A percentile compares a stretch with the other conserved stretches of the same genome.
Evolutionary conservation across 2,113 vertebrate species (phyloP).

Genomic region (Melanostigma gelatinosum): DNA sequence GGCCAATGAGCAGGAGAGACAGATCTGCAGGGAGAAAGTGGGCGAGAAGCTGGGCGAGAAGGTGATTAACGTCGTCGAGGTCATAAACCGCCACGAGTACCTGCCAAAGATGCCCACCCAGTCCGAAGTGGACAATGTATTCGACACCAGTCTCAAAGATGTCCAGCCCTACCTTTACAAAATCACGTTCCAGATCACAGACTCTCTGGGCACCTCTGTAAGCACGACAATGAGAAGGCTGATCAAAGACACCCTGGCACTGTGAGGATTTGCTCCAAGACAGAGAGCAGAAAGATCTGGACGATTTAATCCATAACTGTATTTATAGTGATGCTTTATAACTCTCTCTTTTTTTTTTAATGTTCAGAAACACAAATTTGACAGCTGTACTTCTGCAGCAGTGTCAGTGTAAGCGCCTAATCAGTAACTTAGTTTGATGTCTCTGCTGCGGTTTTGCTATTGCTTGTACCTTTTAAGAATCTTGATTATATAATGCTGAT

Average conservation of each 20-base stretch:
- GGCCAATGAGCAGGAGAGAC: slow-evolving; percentile 96
- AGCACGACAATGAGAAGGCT: slow-evolving; percentile 98
- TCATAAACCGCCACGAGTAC: slow-evolving; percentile 98
- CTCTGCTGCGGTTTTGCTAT: slow-evolving; percentile 7
- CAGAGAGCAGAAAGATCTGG: slow-evolving; percentile 1
- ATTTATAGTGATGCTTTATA: slow-evolving; percentile 1
- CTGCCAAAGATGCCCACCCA: slow-evolving; percentile 99
- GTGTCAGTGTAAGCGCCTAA: neutral
- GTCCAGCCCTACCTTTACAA: slow-evolving; percentile 99
- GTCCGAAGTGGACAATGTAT: slow-evolving; percentile 98
- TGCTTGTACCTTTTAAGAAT: slow-evolving; percentile 17
- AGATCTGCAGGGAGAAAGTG: slow-evolving; percentile 98
- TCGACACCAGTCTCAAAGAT: slow-evolving; percentile 95
- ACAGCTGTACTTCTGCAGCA: slow-evolving; percentile 2
- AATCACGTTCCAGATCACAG: slow-evolving; percentile 97
- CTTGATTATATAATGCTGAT: slow-evolving; percentile 31
- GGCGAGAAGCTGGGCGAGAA: slow-evolving; percentile 98
- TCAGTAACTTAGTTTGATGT: neutral
- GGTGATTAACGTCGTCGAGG: slow-evolving; percentile 97
- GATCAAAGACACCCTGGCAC: slow-evolving; percentile 96
- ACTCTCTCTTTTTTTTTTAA: neutral
- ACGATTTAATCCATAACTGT: neutral
- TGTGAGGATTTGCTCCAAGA: slow-evolving; percentile 74
- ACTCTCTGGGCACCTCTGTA: slow-evolving; percentile 93
- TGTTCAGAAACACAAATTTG: neutral